These are phyloP conservation scores for Morus bassanus DNA, from an alignment of 2,797 vertebrate genomes.

Conservation along the genomic window DNA sequence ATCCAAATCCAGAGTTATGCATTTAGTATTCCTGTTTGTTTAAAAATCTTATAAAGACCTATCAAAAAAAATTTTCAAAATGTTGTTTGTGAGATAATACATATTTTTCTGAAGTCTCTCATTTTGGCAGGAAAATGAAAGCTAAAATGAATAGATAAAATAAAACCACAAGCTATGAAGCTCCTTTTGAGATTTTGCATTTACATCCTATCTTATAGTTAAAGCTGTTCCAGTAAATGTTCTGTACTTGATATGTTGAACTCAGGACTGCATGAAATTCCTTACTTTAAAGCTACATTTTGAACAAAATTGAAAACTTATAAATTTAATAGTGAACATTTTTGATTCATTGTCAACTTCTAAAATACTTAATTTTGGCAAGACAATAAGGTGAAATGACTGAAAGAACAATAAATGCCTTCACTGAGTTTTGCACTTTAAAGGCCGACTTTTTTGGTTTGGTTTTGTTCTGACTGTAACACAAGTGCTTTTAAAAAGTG, in stretches of 20 bases:
- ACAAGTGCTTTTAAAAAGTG: not conserved
- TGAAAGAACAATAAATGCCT: not conserved
- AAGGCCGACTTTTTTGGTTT: not conserved
- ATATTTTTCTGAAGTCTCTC: not conserved
- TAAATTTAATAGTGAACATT: not conserved
- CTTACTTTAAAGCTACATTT: not conserved
- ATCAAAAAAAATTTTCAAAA: not conserved
- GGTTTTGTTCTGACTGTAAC: not conserved
- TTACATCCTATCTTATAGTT: not conserved
- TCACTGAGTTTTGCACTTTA: not conserved
- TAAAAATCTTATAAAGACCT: not conserved
- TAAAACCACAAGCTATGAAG: not conserved
- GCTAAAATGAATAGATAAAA: not conserved
- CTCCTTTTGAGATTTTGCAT: not conserved
- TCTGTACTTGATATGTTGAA: not conserved
- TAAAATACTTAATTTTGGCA: not conserved
- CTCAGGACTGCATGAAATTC: not conserved
- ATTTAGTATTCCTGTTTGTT: not conserved
- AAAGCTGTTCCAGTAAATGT: not conserved
- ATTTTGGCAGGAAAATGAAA: not conserved
- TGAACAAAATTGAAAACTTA: not conserved
- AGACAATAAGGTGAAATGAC: not conserved
- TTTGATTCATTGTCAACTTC: not conserved
- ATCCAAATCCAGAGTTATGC: not conserved
- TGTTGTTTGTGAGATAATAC: not conserved